phyloP scores from a whole-genome alignment of 2,888 invertebrate species.

The Apamea monoglypha region DNA sequence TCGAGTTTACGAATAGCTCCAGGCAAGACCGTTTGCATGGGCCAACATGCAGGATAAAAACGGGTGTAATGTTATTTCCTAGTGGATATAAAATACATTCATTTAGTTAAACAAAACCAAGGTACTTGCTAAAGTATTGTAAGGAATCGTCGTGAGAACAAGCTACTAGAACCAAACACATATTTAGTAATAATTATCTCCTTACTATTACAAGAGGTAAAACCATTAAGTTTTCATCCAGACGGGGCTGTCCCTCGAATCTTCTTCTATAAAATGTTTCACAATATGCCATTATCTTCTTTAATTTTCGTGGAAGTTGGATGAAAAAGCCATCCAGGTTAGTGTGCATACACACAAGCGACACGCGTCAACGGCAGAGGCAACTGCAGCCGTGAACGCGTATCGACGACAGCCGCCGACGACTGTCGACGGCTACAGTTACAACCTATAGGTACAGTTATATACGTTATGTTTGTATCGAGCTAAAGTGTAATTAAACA shows the following conservation, averaged over 20 bases:
- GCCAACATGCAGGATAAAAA: neutral
- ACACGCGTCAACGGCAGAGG: too few relatives aligned
- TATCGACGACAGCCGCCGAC: too few relatives aligned
- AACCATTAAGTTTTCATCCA: neutral
- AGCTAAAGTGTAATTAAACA: neutral
- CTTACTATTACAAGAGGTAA: neutral
- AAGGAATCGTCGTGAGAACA: neutral
- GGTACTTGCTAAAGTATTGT: too few relatives aligned
- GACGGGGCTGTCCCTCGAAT: neutral
- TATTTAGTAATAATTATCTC: neutral
- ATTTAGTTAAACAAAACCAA: neutral
- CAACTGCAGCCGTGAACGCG: too few relatives aligned
- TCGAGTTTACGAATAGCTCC: neutral
- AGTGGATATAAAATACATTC: neutral
- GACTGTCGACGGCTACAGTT: too few relatives aligned
- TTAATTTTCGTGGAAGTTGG: neutral
- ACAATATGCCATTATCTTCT: neutral
- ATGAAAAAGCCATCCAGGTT: neutral
- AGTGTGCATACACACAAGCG: too few relatives aligned
- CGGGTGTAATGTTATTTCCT: neutral
- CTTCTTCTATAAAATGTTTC: neutral
- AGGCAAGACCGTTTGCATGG: slow-evolving; percentile 12
- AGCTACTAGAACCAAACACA: neutral
- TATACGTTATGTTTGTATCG: neutral
- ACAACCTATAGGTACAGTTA: neutral